Percentiles rank a stretch among this genome's conserved stretches.
Conservation (phyloP, 1,140 invertebrate genomes). For the Antheraea mylitta region DNA sequence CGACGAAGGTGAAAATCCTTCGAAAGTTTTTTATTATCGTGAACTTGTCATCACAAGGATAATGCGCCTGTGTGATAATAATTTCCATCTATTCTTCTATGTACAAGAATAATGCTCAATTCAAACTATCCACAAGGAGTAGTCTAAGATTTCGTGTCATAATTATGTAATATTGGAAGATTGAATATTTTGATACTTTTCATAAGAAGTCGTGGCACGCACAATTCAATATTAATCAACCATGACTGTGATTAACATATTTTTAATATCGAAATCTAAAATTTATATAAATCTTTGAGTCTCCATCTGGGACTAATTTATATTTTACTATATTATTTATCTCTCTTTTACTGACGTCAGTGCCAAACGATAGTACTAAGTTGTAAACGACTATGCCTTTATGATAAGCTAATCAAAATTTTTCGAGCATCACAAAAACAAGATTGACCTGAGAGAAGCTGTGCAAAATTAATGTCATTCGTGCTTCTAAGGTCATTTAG, state of each 20-base stretch:
- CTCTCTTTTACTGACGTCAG: constrained; percentile 61
- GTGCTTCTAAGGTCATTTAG: constrained; percentile 63
- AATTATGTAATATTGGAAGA: constrained; percentile 61
- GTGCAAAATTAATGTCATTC: constrained; percentile 18
- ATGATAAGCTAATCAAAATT: constrained; percentile 55
- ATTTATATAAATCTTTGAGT: constrained; percentile 45
- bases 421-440: constrained; percentile 31
- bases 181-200: constrained; percentile 53
- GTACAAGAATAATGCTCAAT: constrained; percentile 76
- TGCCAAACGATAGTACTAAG: constrained; percentile 77
- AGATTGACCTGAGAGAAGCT: constrained; percentile 46
- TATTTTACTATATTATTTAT: constrained; percentile 47
- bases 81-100: constrained; percentile 67
- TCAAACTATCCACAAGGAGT: constrained; percentile 68
- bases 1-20: constrained; percentile 85
- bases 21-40: constrained; percentile 26
- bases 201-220: constrained; percentile 63
- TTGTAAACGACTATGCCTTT: constrained; percentile 62
- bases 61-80: constrained; percentile 57
- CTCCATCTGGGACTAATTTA: constrained; percentile 53
- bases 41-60: constrained; percentile 53
- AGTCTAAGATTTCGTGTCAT: constrained; percentile 76
- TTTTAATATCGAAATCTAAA: constrained; percentile 55
- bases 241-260: constrained; percentile 74
- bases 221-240: constrained; percentile 53